Percentiles rank a stretch among this genome's conserved stretches.
Conservation (phyloP, 2,113 vertebrate species). For the Tachysurus vachellii region DNA sequence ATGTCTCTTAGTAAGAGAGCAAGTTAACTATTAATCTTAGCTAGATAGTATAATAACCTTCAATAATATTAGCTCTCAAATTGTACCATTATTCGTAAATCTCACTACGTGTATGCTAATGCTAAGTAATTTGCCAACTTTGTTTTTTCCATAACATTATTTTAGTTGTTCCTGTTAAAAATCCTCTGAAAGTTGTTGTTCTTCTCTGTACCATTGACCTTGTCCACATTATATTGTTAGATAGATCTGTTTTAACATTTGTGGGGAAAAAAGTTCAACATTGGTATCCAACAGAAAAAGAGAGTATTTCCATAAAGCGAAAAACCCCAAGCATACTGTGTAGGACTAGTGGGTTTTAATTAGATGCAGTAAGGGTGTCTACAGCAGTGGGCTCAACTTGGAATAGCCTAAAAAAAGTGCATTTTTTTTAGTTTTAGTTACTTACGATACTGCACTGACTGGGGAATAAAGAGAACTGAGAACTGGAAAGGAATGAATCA, state of each 20-base stretch:
- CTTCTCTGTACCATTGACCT: not conserved
- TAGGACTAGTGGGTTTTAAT: not conserved
- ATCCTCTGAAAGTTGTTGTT: not conserved
- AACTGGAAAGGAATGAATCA: not conserved
- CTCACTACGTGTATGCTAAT: too few species aligned
- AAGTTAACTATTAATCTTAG: not conserved
- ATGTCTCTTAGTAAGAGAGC: not conserved
- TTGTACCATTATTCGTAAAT: not conserved
- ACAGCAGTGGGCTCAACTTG: not conserved
- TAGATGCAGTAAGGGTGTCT: not conserved
- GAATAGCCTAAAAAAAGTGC: not conserved
- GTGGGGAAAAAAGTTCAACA: too few species aligned
- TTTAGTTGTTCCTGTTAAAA: too few species aligned
- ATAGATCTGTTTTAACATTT: not conserved
- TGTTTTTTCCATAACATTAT: too few species aligned
- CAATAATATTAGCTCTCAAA: not conserved
- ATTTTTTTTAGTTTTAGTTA: not conserved
- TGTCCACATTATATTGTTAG: not conserved
- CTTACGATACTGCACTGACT: not conserved
- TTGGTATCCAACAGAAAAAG: too few species aligned
- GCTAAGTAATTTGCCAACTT: too few species aligned
- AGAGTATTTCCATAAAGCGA: not conserved
- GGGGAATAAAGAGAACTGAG: not conserved
- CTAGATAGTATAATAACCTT: not conserved
- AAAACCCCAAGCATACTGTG: not conserved